phyloP scores from a whole-genome alignment of 2,797 vertebrate species.

The Loriculus beryllinus region DNA sequence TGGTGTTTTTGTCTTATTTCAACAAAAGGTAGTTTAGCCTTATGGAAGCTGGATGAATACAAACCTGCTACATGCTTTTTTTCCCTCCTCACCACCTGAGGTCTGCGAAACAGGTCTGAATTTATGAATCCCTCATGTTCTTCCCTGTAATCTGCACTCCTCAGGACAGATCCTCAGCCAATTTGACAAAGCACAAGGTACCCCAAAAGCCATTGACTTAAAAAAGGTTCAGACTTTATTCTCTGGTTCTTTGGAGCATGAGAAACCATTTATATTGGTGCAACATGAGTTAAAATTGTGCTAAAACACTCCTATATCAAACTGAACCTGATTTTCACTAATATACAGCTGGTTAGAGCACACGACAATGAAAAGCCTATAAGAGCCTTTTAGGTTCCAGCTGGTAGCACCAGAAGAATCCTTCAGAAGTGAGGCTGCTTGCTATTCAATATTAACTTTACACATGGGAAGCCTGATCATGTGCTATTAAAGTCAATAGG shows the following conservation, averaged over 20 bases:
- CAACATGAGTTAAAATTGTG: not conserved
- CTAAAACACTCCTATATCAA: not conserved
- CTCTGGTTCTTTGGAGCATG: not conserved
- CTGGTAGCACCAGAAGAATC: not conserved
- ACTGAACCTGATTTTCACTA: not conserved
- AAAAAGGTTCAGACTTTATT: not conserved
- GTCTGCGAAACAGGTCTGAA: not conserved
- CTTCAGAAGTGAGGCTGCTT: constrained; percentile 2
- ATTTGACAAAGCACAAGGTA: not conserved
- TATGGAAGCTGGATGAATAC: not conserved
- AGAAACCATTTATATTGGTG: not conserved
- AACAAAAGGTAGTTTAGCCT: constrained; percentile 14
- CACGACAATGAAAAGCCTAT: not conserved
- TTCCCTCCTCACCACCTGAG: not conserved
- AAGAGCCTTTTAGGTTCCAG: not conserved
- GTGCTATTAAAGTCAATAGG: not conserved
- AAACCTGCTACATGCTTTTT: not conserved
- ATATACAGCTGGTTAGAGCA: not conserved
- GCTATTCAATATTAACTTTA: constrained; percentile 16
- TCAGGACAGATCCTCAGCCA: not conserved
- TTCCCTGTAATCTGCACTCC: not conserved
- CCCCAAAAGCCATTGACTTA: not conserved
- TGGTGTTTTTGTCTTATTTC: not conserved
- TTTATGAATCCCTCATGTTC: not conserved
- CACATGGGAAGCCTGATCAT: constrained; percentile 18